Base-by-base conservation (phyloP, 1,140 invertebrate genomes). In the Leguminivora glycinivorella region DNA sequence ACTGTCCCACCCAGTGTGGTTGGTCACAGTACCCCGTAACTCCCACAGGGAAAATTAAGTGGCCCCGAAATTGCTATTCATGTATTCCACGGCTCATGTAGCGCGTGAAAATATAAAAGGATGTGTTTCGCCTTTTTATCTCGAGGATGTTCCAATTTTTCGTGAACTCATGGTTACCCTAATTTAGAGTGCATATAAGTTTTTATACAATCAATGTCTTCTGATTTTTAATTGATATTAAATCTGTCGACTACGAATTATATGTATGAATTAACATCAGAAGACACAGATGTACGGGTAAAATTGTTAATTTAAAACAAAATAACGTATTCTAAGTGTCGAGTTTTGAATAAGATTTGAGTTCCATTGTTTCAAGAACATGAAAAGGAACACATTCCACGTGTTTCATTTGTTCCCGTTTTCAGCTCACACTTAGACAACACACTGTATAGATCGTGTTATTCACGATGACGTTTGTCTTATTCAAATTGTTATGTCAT, bases 1-100 rank as follows among this genome's bases (percentile, higher is more conserved):
- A 63, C 58, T 34, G 58, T 63, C 58, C 58, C 58, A 29, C 58
- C 58, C 58, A 63, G n/a, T 31, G 58, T 63, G 58, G 58, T 63
- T 63, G 58, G 58, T 63, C 58, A 34, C 67, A 17, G 25, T 26
- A 40, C 34, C 12, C 22, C 26, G 68, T 24, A 29, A 56, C 68
- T 69, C 68, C 68, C 68, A 43, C 68, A 19, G 68, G 68, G 26
- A 56, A 69, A 72, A 73, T 73, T 73, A 73, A 73, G 63, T 63
- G 66, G 68, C 38, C 67, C 56, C 68, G 17, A 70, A 70, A 73
- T 73, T 73, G 72, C 67, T 73, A 73, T 73, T 73, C 72, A 73
- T 73, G 69, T 56, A 73, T 68, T 70, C 72, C 38, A 56, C 40
- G 68, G 10, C 40, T 47, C 47, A 56, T 69, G 40, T 31, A 56